These are phyloP conservation scores for Hermetia illucens DNA, from an alignment of 1,140 invertebrate species.

Conservation along the genomic window DNA sequence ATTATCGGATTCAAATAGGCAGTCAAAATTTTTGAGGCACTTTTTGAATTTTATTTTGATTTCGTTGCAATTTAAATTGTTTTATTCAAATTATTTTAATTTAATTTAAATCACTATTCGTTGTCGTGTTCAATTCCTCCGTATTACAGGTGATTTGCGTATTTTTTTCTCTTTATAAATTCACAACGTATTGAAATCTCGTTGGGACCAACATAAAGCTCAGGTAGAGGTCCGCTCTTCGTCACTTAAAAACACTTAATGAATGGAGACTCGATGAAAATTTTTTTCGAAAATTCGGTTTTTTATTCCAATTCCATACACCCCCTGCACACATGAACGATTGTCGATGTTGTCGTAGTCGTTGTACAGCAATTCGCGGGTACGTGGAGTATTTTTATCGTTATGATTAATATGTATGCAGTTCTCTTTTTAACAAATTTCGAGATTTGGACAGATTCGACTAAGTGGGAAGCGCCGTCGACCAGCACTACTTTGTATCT, in stretches of 20 bases:
- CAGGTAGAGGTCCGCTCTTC: slow-evolving; percentile 6
- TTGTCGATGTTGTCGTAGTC: too few relatives aligned
- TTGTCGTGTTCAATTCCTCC: background rate
- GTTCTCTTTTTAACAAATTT: too few relatives aligned
- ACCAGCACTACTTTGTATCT: background rate
- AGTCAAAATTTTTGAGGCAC: background rate
- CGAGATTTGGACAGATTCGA: too few relatives aligned
- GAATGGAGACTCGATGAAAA: too few relatives aligned
- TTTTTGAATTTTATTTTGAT: background rate
- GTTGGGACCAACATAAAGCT: slow-evolving; percentile 4
- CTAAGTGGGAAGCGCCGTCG: too few relatives aligned
- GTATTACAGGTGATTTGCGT: too few relatives aligned
- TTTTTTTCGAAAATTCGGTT: too few relatives aligned
- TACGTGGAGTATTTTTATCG: too few relatives aligned
- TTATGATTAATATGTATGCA: too few relatives aligned
- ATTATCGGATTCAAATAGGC: background rate
- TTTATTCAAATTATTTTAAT: background rate
- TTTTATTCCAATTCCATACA: too few relatives aligned
- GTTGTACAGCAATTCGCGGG: too few relatives aligned
- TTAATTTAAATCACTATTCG: background rate
- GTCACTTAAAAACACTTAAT: too few relatives aligned
- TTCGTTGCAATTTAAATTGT: background rate
- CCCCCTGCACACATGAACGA: background rate
- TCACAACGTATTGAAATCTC: background rate
- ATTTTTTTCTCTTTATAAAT: background rate